Evolutionary conservation across 2,888 invertebrate genomes (phyloP).

Genomic region (Pantelozetes paolii): DNA sequence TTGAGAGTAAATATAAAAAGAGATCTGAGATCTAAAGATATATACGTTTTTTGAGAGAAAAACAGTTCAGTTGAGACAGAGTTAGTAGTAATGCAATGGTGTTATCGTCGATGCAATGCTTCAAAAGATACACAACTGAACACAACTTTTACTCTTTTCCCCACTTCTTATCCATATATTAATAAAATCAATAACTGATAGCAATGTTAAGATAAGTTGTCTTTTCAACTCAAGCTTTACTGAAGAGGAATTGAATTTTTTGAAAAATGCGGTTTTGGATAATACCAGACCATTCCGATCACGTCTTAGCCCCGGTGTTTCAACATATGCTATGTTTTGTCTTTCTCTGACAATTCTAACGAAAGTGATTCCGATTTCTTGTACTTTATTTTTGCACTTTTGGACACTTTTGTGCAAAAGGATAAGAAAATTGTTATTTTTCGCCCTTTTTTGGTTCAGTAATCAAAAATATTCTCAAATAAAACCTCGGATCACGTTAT

Average conservation of each 20-base stretch:
- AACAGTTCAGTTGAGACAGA: background rate
- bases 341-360: background rate
- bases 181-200: slow-evolving; percentile 25
- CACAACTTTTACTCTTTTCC: background rate
- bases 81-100: background rate
- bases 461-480: background rate
- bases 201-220: background rate
- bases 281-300: slow-evolving; percentile 10
- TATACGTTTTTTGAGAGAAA: background rate
- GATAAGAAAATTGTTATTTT: background rate
- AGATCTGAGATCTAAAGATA: background rate
- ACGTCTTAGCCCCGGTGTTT: background rate
- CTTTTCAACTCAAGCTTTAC: background rate
- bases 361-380: slow-evolving; percentile 15
- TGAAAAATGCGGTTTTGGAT: slow-evolving; percentile 20
- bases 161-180: slow-evolving; percentile 4
- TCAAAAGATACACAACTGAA: background rate
- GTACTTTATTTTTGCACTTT: background rate
- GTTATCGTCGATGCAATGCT: background rate
- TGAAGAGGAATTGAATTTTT: slow-evolving; percentile 5
- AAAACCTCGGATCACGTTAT: no score
- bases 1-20: background rate
- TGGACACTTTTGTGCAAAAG: background rate
- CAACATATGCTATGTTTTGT: slow-evolving; percentile 2
- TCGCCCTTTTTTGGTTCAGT: background rate